Base-by-base conservation (phyloP, 2,113 vertebrate species). In the Otocyon megalotis region DNA sequence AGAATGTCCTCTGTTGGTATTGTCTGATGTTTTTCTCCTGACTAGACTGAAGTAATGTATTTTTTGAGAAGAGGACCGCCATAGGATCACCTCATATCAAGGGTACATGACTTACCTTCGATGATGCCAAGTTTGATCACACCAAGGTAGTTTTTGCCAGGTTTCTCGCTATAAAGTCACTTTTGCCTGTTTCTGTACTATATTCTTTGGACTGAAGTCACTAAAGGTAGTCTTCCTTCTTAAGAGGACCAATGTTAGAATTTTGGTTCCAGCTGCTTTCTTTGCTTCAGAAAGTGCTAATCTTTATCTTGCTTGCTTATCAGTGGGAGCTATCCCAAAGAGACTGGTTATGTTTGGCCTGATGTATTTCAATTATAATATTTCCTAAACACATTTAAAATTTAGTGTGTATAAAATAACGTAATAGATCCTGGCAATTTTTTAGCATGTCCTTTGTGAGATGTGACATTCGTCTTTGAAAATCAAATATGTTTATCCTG, bases 341-440 rank as follows among this genome's bases (percentile, higher is more conserved):
- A 67, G 20, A 56, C 35, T 72, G 35, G 62, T 87, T 69, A 37
- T 0, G 30, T 56, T 50, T 92, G 72, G 56, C 24, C 35, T 67
- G n/a, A 80, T 87, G 7, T 54, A 62, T 84, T 92, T 90, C 94
- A 77, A 43, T 79, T 67, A 11, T 26, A 28, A 3, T 67, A 92
- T 67, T 87, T 93, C n/a, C 50, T 93, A 72, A 96, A 90, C 86
- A 89, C 43, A 58, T 77, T 83, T 71, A 76, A 54, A 84, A 62
- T 77, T 76, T 81, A 92, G 50, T 72, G 43, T 7, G 5, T 43
- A 35, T 20, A 60, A 80, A 76, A 65, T 81, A n/a, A 90, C 84
- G 19, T 24, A 53, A 11, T 71, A 8, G 54, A 50, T 88, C 74
- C 85, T 83, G 48, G 35, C 15, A 74, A 37, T 87, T 76, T 90